Evolutionary conservation across 2,888 invertebrate genomes (phyloP).

Genomic region (Calameuta idolon): DNA sequence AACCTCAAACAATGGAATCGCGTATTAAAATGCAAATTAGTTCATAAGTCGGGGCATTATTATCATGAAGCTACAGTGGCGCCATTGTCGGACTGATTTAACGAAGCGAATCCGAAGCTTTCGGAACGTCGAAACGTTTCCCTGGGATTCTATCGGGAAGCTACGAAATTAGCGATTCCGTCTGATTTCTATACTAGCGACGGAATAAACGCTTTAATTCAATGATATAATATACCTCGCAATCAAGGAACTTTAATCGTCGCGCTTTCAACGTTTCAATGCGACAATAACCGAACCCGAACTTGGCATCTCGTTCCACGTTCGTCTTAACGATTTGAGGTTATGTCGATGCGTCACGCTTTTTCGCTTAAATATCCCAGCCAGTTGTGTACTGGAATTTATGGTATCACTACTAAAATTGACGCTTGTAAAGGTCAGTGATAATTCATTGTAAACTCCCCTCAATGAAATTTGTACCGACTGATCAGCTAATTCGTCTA

Average conservation of each 20-base stretch:
- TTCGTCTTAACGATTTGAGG: not conserved
- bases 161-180: constrained; percentile 17
- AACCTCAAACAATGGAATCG: constrained; percentile 49
- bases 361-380: not conserved
- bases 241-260: not conserved
- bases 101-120: not conserved
- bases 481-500: not conserved
- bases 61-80: constrained; percentile 31
- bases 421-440: not conserved
- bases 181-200: constrained; percentile 16
- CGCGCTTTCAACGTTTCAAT: not conserved
- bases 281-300: not conserved
- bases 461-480: not conserved
- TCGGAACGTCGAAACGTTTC: not conserved
- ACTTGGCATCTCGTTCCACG: not conserved
- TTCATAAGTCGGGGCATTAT: constrained; percentile 51
- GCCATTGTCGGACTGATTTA: constrained; percentile 41
- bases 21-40: constrained; percentile 58
- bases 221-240: not conserved
- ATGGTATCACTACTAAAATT: not conserved
- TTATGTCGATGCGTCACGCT: not conserved
- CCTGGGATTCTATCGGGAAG: not conserved
- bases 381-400: not conserved
- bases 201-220: constrained; percentile 17
- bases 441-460: not conserved